Conservation (phyloP, 2,797 vertebrate species). For the Myotis myotis region DNA sequence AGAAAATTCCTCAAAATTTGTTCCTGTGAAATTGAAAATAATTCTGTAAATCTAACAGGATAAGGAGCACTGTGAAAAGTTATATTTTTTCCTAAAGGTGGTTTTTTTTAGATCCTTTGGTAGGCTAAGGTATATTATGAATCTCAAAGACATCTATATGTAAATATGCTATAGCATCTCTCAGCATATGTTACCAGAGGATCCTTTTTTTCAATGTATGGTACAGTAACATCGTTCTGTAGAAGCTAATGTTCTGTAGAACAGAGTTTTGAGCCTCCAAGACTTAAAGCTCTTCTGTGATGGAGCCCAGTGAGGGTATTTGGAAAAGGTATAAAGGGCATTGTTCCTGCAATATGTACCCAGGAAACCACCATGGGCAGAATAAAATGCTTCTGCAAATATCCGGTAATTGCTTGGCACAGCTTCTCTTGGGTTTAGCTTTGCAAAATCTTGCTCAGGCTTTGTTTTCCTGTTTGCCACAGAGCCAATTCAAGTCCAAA, state of each 20-base stretch:
- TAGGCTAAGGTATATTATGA: background rate
- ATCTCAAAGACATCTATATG: background rate
- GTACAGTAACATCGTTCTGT: background rate
- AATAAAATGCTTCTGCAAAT: constrained; percentile 51
- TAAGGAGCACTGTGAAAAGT: background rate
- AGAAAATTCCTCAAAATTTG: background rate
- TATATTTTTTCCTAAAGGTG: background rate
- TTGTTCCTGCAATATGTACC: background rate
- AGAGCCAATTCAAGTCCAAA: background rate
- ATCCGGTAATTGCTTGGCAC: constrained; percentile 51
- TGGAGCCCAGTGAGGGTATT: background rate
- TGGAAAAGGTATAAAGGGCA: background rate
- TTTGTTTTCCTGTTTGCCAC: constrained; percentile 61
- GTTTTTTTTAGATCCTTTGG: background rate
- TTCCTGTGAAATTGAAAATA: background rate
- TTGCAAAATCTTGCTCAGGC: constrained; percentile 37
- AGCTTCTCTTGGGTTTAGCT: constrained; percentile 36
- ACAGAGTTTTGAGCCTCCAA: background rate
- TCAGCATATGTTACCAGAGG: background rate
- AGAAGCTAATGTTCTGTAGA: background rate
- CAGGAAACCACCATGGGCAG: background rate
- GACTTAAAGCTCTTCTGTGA: background rate
- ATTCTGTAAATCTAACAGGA: background rate
- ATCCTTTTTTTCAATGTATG: background rate
- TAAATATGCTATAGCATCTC: background rate